phyloP scores from a whole-genome alignment of 2,888 invertebrate genomes.

The Stegana nigrithorax region DNA sequence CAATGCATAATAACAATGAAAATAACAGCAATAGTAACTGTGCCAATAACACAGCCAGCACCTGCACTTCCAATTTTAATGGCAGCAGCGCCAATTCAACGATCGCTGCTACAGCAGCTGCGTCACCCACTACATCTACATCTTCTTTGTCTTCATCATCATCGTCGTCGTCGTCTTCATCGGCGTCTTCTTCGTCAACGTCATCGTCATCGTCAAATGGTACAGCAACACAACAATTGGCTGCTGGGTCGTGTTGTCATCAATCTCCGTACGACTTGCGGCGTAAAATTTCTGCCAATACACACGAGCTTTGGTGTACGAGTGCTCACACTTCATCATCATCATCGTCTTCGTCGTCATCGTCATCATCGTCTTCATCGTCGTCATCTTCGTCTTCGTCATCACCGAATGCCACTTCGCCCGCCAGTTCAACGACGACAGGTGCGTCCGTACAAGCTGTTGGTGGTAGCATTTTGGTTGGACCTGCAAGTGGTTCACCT shows the following conservation, averaged over 20 bases:
- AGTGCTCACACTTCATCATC: conserved; percentile 31
- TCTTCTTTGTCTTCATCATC: conserved; percentile 41
- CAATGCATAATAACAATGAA: too few species aligned
- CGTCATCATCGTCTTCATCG: conserved; percentile 15
- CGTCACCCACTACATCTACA: conserved; percentile 18
- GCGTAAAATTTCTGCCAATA: conserved; percentile 74
- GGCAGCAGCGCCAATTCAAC: conserved; percentile 29
- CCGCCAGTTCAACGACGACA: conserved; percentile 16
- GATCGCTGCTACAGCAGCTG: conserved; percentile 30
- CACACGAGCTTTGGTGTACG: conserved; percentile 65
- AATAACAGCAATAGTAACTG: conserved; percentile 35
- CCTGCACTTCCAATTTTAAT: conserved; percentile 35
- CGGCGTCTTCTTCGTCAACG: conserved; percentile 38
- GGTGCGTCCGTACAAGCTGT: conserved; percentile 22
- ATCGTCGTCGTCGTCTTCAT: conserved; percentile 32
- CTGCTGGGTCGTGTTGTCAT: conserved; percentile 72
- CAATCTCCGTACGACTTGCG: conserved; percentile 92
- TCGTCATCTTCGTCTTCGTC: conserved; percentile 28
- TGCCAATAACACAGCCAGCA: conserved; percentile 31
- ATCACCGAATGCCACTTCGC: conserved; percentile 70
- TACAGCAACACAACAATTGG: conserved; percentile 60
- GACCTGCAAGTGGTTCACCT: conserved; percentile 50
- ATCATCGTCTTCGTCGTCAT: conserved; percentile 34
- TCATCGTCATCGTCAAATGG: too few species aligned
- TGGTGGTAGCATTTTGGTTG: conserved; percentile 45